Evolutionary conservation across 2,888 invertebrate genomes (phyloP), one percentile per base, ranked within the genome.

Genomic region (Drosophila buzzatii): DNA sequence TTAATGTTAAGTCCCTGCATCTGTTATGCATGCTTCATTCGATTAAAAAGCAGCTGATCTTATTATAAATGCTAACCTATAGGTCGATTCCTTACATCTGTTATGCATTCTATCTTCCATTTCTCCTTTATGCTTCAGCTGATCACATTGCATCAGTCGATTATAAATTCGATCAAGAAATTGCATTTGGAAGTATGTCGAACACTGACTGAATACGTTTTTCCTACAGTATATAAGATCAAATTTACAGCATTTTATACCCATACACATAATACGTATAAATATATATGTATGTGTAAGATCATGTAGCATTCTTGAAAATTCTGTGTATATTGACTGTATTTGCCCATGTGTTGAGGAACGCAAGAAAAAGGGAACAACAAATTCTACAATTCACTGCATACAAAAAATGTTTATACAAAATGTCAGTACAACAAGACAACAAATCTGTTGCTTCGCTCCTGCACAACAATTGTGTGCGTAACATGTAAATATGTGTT

Each of bases 401-500:
- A 70, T 63, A 75, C 85, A 72, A 77, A 61, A 86, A 76, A 86
- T 86, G 80, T 88, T 76, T 83, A 88, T 82, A 79, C 57, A 44
- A 85, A 79, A 82, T 68, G 82, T 76, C 85, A 73, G 82, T 82
- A 66, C 66, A 83, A 67, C 68, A 82, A 79, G 81, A 81, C 70
- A 83, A 81, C 63, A 71, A 58, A 58, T 58, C 37, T 39, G 59
- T 18, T 47, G 59, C 23, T 45, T 10, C 49, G 47, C 59, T 59
- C 59, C 59, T 59, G 59, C 7, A 31, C 41, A 35, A 12, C 51
- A 42, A 56, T 41, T 62, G 57, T 37, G 51, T 75, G 51, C 45
- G 53, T 63, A 49, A 64, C 47, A 27, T 69, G 33, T 51, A 33
- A 60, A 56, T 72, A 31, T 41, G 31, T 27, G 7, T 31, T 23